Evolutionary conservation across 2,797 vertebrate species (phyloP).

Genomic region (Sarcophilus harrisii): DNA sequence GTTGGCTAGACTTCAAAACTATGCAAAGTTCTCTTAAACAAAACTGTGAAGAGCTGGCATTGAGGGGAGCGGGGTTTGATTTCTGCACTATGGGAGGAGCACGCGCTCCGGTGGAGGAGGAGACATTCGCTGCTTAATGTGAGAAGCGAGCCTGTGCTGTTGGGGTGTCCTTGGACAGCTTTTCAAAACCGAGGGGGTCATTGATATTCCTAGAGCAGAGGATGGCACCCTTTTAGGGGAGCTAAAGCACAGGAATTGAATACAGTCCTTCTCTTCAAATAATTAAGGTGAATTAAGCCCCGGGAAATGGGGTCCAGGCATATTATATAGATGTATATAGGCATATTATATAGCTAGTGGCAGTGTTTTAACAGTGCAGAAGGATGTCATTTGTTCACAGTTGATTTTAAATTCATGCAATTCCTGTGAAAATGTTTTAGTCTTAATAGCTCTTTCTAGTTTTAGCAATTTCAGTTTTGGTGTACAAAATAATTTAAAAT

Average conservation of each 20-base stretch:
- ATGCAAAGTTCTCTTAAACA: conserved; percentile 81
- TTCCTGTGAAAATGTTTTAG: conserved; percentile 60
- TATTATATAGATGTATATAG: conserved; percentile 19
- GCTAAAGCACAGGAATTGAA: conserved; percentile 21
- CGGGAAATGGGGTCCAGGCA: conserved; percentile 33
- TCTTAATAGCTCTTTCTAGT: conserved; percentile 67
- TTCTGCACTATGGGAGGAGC: conserved; percentile 61
- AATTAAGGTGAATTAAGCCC: conserved; percentile 29
- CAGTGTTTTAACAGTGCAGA: conserved; percentile 53
- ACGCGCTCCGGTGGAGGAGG: conserved; percentile 10
- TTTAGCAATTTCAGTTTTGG: conserved; percentile 65
- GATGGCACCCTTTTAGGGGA: not conserved
- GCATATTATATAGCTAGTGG: conserved; percentile 45
- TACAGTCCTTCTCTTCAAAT: conserved; percentile 9
- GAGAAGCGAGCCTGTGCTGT: conserved; percentile 42
- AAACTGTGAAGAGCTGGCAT: conserved; percentile 70
- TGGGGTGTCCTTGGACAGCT: conserved; percentile 39
- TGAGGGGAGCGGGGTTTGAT: conserved; percentile 55
- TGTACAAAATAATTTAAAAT: conserved; percentile 47
- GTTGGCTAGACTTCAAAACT: conserved; percentile 81
- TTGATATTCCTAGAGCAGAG: not conserved
- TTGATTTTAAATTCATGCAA: conserved; percentile 65
- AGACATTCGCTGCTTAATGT: conserved; percentile 51
- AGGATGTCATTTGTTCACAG: conserved; percentile 69
- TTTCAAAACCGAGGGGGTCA: conserved; percentile 45